These are phyloP conservation scores for Pocillopora meandrina DNA, from an alignment of 92 coral and sea anemone genomes.

Conservation along the genomic window DNA sequence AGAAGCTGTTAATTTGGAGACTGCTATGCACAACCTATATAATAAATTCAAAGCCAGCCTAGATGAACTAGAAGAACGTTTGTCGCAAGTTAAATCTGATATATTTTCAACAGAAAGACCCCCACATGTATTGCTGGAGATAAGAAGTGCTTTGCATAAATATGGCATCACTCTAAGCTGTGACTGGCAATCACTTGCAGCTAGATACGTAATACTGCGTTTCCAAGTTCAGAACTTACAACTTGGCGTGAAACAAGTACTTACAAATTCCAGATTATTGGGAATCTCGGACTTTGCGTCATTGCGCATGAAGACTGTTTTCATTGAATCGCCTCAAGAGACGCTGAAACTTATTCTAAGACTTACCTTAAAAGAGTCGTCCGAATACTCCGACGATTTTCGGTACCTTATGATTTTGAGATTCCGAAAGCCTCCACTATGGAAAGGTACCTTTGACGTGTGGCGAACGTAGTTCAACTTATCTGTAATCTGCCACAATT, in stretches of 20 bases:
- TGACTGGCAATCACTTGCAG: constrained; percentile 24
- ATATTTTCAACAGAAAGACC: not conserved
- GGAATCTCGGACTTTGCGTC: constrained; percentile 24
- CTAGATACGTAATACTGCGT: constrained; percentile 17
- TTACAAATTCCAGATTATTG: constrained; percentile 10
- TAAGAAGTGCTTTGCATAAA: not conserved
- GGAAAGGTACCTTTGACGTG: constrained; percentile 19
- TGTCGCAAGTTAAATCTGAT: not conserved
- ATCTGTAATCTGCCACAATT: too few species aligned
- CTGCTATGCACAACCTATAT: not conserved
- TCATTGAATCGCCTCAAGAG: constrained; percentile 1
- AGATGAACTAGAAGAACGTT: not conserved
- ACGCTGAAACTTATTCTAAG: constrained; percentile 13
- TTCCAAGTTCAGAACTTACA: constrained; percentile 18
- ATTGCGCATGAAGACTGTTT: not conserved
- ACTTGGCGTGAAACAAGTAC: not conserved
- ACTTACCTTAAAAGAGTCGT: not conserved
- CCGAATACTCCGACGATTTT: not conserved
- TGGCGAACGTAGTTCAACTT: too few species aligned
- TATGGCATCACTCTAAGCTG: not conserved
- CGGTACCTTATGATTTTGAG: constrained; percentile 26
- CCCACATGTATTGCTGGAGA: not conserved
- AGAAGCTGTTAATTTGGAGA: not conserved
- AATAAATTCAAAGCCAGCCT: not conserved
- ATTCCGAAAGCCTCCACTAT: constrained; percentile 23